Conservation (phyloP, 2,113 vertebrate genomes). For the Chamaetylas fuelleborni region DNA sequence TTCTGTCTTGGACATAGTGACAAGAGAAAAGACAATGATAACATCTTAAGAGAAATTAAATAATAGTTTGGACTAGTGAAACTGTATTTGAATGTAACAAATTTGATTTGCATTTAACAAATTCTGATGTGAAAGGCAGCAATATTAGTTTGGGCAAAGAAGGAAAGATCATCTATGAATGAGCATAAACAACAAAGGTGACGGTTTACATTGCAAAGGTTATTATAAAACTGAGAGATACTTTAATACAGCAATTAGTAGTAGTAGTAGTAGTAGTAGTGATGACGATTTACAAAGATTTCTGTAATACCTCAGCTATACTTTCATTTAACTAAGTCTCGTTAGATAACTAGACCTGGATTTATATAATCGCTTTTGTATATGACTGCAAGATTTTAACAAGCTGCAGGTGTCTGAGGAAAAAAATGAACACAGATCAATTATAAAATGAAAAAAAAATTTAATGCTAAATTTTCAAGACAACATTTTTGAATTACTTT, state of each 20-base stretch:
- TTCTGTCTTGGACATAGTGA: not conserved
- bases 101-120: not conserved
- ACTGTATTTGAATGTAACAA: not conserved
- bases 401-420: not conserved
- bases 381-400: not conserved
- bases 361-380: not conserved
- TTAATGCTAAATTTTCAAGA: not conserved
- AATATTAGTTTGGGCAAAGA: not conserved
- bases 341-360: not conserved
- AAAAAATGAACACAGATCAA: not conserved
- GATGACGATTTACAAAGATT: not conserved
- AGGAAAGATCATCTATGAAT: not conserved
- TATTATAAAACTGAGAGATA: not conserved
- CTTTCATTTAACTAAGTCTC: not conserved
- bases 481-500: not conserved
- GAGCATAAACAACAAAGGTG: not conserved
- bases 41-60: not conserved
- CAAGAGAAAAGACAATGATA: not conserved
- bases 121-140: not conserved
- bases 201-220: not conserved
- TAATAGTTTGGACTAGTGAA: not conserved
- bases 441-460: not conserved
- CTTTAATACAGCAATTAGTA: not conserved
- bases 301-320: not conserved
- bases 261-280: not conserved